Conservation (phyloP, 2,888 invertebrate genomes). For the Pseudococcus jackbeardsleyi region DNA sequence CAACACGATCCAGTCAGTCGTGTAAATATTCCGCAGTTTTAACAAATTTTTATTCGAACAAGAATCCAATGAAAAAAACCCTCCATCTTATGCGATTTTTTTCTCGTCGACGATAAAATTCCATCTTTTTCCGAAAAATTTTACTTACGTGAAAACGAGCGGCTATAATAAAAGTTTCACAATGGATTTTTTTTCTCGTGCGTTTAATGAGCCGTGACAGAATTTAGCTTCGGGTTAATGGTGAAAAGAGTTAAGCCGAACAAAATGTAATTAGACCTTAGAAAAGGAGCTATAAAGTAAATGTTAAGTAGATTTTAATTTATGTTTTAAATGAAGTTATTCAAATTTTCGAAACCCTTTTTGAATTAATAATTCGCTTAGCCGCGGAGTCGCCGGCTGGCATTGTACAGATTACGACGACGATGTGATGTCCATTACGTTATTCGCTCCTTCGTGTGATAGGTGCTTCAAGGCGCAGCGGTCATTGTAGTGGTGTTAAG, state of each 20-base stretch:
- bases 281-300: conserved; percentile 36
- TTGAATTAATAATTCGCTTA: conserved; percentile 44
- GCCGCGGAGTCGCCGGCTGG: not conserved
- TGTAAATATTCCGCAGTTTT: not conserved
- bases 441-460: not conserved
- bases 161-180: conserved; percentile 23
- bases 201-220: conserved; percentile 48
- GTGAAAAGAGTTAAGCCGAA: conserved; percentile 37
- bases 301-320: conserved; percentile 46
- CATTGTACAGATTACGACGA: not conserved
- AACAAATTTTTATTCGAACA: not conserved
- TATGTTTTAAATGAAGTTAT: conserved; percentile 40
- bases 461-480: not conserved
- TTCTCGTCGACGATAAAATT: not conserved
- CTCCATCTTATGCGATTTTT: not conserved
- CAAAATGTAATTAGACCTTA: conserved; percentile 36
- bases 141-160: conserved; percentile 36
- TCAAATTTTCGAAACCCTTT: conserved; percentile 43
- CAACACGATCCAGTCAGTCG: not conserved
- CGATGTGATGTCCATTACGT: not conserved
- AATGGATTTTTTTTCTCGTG: conserved; percentile 36
- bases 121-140: not conserved
- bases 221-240: conserved; percentile 42
- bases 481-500: not conserved
- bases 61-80: not conserved